phyloP scores from a whole-genome alignment of 1,140 invertebrate species.

The Drosophila trapezifrons region DNA sequence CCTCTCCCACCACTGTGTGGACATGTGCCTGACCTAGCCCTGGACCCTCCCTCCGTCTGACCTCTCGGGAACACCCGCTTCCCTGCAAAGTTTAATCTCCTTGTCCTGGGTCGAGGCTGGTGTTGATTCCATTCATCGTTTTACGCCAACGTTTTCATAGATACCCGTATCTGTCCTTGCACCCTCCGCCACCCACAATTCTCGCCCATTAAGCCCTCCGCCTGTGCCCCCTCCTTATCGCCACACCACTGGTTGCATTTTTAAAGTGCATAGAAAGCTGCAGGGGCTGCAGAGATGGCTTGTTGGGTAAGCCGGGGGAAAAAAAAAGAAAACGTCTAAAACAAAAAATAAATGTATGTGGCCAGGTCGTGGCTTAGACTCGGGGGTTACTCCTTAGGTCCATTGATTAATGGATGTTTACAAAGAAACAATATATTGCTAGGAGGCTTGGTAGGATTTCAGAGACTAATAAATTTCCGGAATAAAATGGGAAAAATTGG shows the following conservation, averaged over 20 bases:
- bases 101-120: conserved; percentile 38
- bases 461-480: background rate
- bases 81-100: conserved; percentile 17
- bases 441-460: background rate
- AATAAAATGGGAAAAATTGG: background rate
- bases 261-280: conserved; percentile 58
- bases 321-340: conserved; percentile 5
- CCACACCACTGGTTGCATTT: conserved; percentile 46
- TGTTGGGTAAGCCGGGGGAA: conserved; percentile 7
- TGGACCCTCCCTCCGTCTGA: background rate
- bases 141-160: conserved; percentile 44
- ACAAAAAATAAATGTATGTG: conserved; percentile 27
- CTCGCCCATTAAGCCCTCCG: background rate
- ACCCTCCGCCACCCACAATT: background rate
- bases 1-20: conserved; percentile 29
- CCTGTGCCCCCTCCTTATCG: conserved; percentile 3
- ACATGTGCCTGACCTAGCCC: conserved; percentile 37
- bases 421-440: conserved; percentile 4
- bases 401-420: conserved; percentile 39
- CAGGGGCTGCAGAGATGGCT: conserved; percentile 50
- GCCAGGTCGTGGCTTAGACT: conserved; percentile 17
- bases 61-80: background rate
- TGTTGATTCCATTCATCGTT: conserved; percentile 58
- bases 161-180: conserved; percentile 39
- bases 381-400: conserved; percentile 29